phyloP scores from a whole-genome alignment of 2,113 vertebrate species.

The Oostethus manadensis region DNA sequence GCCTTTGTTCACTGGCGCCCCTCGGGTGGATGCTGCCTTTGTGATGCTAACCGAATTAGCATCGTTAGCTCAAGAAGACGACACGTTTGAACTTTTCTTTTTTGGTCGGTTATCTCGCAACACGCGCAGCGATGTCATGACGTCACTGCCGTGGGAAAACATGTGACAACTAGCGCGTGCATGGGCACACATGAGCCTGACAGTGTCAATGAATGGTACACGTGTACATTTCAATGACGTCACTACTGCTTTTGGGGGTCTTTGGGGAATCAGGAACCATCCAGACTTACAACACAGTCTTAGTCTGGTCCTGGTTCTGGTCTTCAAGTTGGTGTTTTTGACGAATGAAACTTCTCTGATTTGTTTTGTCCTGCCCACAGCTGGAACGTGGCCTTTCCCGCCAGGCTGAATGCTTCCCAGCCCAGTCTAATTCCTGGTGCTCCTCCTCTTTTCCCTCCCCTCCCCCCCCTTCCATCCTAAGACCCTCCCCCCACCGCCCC shows the following conservation, averaged over 20 bases:
- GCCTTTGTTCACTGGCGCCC: slow-evolving; percentile 58
- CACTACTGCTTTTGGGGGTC: too few species aligned
- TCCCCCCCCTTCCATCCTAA: too few species aligned
- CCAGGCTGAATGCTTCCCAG: slow-evolving; percentile 30
- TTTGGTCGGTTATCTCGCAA: too few species aligned
- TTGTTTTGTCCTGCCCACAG: not conserved
- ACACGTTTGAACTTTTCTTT: too few species aligned
- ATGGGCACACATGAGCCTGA: not conserved
- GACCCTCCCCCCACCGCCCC: slow-evolving; percentile 16
- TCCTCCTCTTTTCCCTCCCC: slow-evolving; percentile 24
- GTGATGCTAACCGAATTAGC: not conserved
- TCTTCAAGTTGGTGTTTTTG: not conserved
- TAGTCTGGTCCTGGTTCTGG: too few species aligned
- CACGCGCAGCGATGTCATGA: not conserved
- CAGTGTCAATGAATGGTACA: not conserved
- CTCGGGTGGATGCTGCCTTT: not conserved
- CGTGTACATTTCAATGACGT: too few species aligned
- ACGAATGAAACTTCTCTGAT: too few species aligned
- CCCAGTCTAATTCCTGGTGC: slow-evolving; percentile 38
- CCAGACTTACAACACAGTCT: too few species aligned
- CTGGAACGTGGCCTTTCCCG: slow-evolving; percentile 16
- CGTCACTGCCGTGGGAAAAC: not conserved
- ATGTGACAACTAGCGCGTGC: too few species aligned
- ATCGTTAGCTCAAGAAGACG: too few species aligned
- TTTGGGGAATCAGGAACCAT: too few species aligned